phyloP scores from a whole-genome alignment of 2,797 vertebrate genomes.

The Parambassis ranga region DNA sequence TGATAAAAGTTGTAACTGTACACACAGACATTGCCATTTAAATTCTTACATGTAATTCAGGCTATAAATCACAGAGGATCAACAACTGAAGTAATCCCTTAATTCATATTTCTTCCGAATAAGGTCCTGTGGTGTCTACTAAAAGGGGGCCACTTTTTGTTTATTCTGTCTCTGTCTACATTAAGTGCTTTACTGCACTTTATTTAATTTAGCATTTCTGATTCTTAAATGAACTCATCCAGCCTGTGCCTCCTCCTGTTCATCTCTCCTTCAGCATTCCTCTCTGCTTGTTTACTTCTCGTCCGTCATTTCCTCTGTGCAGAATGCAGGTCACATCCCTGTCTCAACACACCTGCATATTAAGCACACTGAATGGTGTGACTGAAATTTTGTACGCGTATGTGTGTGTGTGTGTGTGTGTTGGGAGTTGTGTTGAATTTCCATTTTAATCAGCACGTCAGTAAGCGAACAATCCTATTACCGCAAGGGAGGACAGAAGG shows the following conservation, averaged over 20 bases:
- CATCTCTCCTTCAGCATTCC: background rate
- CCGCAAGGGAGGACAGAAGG: conserved; percentile 43
- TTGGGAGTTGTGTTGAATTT: conserved; percentile 51
- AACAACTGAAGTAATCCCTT: no score
- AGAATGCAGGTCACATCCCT: conserved; percentile 31
- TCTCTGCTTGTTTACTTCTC: background rate
- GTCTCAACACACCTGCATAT: conserved; percentile 24
- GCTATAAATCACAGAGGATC: no score
- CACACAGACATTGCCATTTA: no score
- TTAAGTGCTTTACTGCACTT: no score
- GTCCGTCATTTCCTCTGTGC: background rate
- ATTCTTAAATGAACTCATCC: no score
- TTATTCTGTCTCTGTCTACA: no score
- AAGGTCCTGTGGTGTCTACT: no score
- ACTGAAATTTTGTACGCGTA: background rate
- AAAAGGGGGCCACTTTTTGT: no score
- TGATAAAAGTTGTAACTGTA: no score
- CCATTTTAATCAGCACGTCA: conserved; percentile 68
- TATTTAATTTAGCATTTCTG: no score
- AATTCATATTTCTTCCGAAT: no score
- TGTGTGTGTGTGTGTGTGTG: background rate
- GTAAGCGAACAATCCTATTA: conserved; percentile 72
- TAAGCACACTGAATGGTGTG: conserved; percentile 7
- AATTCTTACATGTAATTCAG: no score
- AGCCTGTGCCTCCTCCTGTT: background rate